Evolutionary conservation across 2,888 invertebrate genomes (phyloP).

Genomic region (Desoria tigrina): DNA sequence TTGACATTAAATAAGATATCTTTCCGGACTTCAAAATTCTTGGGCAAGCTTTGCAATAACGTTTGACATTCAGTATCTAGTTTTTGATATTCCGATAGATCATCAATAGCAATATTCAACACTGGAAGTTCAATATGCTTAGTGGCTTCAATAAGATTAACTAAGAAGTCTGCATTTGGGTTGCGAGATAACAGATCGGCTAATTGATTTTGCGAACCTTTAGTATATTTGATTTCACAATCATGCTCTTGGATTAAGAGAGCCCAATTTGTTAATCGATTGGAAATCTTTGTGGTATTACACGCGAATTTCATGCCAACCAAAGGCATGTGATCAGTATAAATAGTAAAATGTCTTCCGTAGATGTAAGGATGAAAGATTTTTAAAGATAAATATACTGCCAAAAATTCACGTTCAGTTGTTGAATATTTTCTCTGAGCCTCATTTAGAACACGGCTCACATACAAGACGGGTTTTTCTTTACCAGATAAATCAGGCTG

Average conservation of each 20-base stretch:
- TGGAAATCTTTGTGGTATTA: not conserved
- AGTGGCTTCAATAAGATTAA: conserved; percentile 7
- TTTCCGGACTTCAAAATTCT: not conserved
- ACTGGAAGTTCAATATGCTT: no score
- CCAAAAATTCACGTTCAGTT: conserved; percentile 20
- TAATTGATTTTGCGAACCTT: not conserved
- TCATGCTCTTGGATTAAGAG: conserved; percentile 10
- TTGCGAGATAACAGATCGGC: not conserved
- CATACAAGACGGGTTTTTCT: conserved; percentile 11
- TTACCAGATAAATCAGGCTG: conserved; percentile 12
- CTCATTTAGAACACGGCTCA: conserved; percentile 2
- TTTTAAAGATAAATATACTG: conserved; percentile 1
- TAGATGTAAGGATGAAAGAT: conserved; percentile 20
- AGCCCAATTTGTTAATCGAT: conserved; percentile 17
- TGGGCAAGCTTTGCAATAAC: not conserved
- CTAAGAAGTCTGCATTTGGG: conserved; percentile 6
- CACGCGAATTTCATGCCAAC: conserved; percentile 15
- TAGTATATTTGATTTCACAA: conserved; percentile 1
- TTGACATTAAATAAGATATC: no score
- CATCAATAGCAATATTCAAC: not conserved
- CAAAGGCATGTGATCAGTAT: conserved; percentile 15
- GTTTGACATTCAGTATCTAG: not conserved
- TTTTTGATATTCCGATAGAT: not conserved
- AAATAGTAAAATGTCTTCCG: conserved; percentile 16
- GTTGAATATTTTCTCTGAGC: conserved; percentile 11